These are phyloP conservation scores for Mormyrops attenuatus DNA, from an alignment of 2,797 vertebrate species.

Conservation along the genomic window DNA sequence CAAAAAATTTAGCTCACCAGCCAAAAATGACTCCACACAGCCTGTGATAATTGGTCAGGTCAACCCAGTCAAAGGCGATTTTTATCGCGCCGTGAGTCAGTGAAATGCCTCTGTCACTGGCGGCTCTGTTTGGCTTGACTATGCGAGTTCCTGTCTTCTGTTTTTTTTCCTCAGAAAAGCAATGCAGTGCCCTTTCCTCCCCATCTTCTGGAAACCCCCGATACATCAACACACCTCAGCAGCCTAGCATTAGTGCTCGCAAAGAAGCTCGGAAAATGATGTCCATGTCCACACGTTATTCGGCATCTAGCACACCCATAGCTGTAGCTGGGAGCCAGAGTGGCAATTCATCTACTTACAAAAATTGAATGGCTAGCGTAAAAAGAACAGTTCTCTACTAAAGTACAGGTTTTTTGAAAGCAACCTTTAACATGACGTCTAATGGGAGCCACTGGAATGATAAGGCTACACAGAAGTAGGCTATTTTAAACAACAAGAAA, in stretches of 20 bases:
- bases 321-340: not conserved
- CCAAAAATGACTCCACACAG: not conserved
- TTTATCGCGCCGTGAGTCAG: not conserved
- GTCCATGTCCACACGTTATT: not conserved
- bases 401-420: not conserved
- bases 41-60: not conserved
- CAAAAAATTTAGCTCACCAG: not conserved
- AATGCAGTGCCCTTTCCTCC: not conserved
- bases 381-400: not conserved
- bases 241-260: not conserved
- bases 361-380: not conserved
- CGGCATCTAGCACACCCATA: too few relatives aligned
- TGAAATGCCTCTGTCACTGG: not conserved
- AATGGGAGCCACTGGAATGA: not conserved
- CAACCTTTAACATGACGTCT: not conserved
- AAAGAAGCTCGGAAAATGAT: not conserved
- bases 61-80: constrained; percentile 9
- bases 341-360: not conserved
- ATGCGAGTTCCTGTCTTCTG: not conserved
- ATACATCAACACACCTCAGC: not conserved
- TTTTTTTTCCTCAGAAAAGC: not conserved
- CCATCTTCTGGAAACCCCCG: not conserved
- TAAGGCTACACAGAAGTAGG: not conserved
- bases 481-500: not conserved
- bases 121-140: not conserved